phyloP scores from a whole-genome alignment of 2,797 vertebrate genomes.

The Meda fulgida region DNA sequence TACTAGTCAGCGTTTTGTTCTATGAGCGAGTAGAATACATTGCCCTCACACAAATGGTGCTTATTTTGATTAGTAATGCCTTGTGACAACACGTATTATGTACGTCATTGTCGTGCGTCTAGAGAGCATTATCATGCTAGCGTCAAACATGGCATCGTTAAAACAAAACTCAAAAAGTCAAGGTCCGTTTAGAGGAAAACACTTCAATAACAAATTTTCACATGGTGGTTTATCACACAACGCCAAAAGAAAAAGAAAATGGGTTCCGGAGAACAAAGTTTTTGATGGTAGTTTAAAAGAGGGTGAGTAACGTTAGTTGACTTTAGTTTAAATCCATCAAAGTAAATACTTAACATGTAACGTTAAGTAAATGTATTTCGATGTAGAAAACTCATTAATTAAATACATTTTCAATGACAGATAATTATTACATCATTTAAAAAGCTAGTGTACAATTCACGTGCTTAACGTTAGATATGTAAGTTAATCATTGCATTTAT shows the following conservation, averaged over 20 bases:
- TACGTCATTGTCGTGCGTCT: constrained; percentile 70
- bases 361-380: neutral
- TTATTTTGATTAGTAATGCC: constrained; percentile 45
- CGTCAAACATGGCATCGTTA: constrained; percentile 61
- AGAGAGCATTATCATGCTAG: no score
- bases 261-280: constrained; percentile 70
- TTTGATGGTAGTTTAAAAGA: constrained; percentile 79
- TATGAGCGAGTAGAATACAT: neutral
- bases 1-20: neutral
- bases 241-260: constrained; percentile 71
- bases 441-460: neutral
- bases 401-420: neutral
- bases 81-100: rapidly evolving
- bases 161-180: constrained; percentile 62
- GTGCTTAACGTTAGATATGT: neutral
- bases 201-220: constrained; percentile 34
- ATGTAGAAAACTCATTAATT: neutral
- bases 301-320: constrained; percentile 64
- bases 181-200: constrained; percentile 48
- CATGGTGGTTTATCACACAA: constrained; percentile 36
- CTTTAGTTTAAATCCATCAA: neutral
- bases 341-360: neutral
- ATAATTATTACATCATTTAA: neutral
- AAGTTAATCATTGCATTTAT: neutral
- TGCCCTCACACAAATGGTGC: constrained; percentile 43